Evolutionary conservation across 2,888 invertebrate species (phyloP).

Genomic region (Drosophila borealis): DNA sequence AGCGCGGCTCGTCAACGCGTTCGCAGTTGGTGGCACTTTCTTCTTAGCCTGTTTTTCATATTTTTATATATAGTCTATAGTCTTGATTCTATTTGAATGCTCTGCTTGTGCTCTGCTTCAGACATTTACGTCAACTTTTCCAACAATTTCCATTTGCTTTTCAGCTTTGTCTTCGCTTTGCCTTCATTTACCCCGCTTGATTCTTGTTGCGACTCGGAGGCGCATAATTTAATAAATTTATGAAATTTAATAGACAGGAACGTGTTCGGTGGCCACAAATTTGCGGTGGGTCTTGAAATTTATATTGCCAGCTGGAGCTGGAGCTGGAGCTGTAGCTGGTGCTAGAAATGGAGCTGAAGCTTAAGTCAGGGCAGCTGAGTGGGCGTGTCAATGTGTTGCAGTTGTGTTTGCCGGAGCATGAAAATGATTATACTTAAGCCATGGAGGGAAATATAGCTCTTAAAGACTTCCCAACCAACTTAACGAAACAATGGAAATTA

Average conservation of each 20-base stretch:
- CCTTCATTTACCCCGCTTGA: conserved; percentile 44
- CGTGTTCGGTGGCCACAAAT: conserved; percentile 77
- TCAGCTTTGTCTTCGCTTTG: conserved; percentile 41
- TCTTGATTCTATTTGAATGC: conserved; percentile 41
- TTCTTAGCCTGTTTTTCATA: conserved; percentile 4
- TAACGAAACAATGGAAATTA: conserved; percentile 3
- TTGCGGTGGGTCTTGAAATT: conserved; percentile 72
- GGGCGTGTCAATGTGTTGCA: conserved; percentile 62
- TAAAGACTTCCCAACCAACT: conserved; percentile 16
- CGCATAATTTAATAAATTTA: conserved; percentile 78
- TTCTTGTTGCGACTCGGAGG: conserved; percentile 30
- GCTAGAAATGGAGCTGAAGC: conserved; percentile 3
- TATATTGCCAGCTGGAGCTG: conserved; percentile 53
- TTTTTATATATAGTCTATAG: conserved; percentile 2
- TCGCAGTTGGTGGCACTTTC: conserved; percentile 72
- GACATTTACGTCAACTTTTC: conserved; percentile 51
- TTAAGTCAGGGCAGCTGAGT: conserved; percentile 37
- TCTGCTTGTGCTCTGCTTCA: conserved; percentile 30
- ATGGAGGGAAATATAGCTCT: conserved; percentile 24
- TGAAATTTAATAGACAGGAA: conserved; percentile 79
- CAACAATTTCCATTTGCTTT: conserved; percentile 43
- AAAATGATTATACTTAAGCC: conserved; percentile 55
- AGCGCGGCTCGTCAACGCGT: conserved; percentile 38
- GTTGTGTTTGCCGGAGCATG: conserved; percentile 42
- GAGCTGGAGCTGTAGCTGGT: neutral